Evolutionary conservation across 2,797 vertebrate genomes (phyloP), one percentile per base, ranked within the genome.

Genomic region (Neolamprologus multifasciatus): DNA sequence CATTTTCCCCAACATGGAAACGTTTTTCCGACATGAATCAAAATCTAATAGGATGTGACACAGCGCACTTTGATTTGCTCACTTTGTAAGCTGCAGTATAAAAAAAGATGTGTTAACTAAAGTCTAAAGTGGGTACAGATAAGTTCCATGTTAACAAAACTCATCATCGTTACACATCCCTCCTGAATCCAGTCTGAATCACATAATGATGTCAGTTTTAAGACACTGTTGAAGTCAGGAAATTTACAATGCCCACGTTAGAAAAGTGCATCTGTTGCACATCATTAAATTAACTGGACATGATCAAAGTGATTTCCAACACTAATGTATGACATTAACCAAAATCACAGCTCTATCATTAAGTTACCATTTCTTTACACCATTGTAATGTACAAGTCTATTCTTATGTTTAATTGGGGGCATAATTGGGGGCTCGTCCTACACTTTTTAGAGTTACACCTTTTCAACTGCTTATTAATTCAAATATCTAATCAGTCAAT

Each of bases 381-480:
- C n/a, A 16, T 23, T 40, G 12, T 40, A 67, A 67, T 21, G n/a
- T 40, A 40, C 36, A 69, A 69, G 36, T 40, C 64, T 69, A 9
- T 14, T 21, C 8, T 40, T 40, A 40, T 23, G 36, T 69, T 9
- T 55, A 26, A 5, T 55, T 14, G 23, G 52, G 12, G 52, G 3
- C 12, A 23, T 8, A 55, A 55, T 14, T 55, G 52, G 51, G 95
- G 95, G 96, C 95, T 96, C 95, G 95, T 96, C 96, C 8, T 40
- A 23, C 12, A 23, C n/a, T 21, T 69, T 16, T 69, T 40, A 40
- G 38, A 69, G 13, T 23, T 40, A 9, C 36, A 69, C 64, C 12
- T 40, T 6, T 69, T 69, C 19, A 3, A 1, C 59, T 36, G 16
- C 57, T 62, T 19, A 33, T 33, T 62, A 62, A 62, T 62, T 29